Evolutionary conservation across 1,140 invertebrate genomes (phyloP).

Genomic region (Drosophila equinoxialis): DNA sequence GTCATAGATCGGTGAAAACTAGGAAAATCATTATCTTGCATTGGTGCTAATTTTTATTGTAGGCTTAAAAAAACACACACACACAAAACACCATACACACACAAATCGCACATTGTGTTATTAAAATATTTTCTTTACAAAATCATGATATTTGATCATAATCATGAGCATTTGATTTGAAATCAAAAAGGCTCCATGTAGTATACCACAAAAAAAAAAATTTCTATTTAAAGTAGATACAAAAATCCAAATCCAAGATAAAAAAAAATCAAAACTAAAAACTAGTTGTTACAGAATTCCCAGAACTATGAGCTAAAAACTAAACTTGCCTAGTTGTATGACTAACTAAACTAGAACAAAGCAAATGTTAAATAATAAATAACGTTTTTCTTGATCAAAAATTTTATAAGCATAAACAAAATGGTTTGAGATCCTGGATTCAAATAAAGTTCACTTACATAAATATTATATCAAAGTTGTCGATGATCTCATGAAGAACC

Average conservation of each 20-base stretch:
- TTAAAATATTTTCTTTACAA: slow-evolving; percentile 12
- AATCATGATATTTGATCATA: not conserved
- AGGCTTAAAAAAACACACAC: slow-evolving; percentile 46
- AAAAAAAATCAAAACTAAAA: slow-evolving; percentile 2
- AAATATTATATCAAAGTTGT: not conserved
- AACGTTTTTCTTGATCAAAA: slow-evolving; percentile 26
- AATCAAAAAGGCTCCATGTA: slow-evolving; percentile 37
- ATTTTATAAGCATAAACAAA: not conserved
- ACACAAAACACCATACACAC: not conserved
- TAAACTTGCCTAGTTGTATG: slow-evolving; percentile 20
- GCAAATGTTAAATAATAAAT: slow-evolving; percentile 10
- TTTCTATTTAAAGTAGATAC: slow-evolving; percentile 54
- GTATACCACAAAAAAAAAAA: slow-evolving; percentile 6
- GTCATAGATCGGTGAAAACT: slow-evolving; percentile 26
- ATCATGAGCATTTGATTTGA: slow-evolving; percentile 36
- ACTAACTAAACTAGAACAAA: slow-evolving; percentile 23
- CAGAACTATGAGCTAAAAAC: slow-evolving; percentile 39
- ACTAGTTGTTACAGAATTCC: slow-evolving; percentile 13
- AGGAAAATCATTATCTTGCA: slow-evolving; percentile 62
- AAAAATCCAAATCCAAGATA: not conserved
- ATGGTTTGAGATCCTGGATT: not conserved
- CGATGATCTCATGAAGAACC: not conserved
- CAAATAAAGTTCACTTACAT: not conserved
- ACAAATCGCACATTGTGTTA: slow-evolving; percentile 18
- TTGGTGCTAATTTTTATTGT: slow-evolving; percentile 77